phyloP scores from a whole-genome alignment of 2,113 vertebrate genomes.

The Daphoenositta chrysoptera region DNA sequence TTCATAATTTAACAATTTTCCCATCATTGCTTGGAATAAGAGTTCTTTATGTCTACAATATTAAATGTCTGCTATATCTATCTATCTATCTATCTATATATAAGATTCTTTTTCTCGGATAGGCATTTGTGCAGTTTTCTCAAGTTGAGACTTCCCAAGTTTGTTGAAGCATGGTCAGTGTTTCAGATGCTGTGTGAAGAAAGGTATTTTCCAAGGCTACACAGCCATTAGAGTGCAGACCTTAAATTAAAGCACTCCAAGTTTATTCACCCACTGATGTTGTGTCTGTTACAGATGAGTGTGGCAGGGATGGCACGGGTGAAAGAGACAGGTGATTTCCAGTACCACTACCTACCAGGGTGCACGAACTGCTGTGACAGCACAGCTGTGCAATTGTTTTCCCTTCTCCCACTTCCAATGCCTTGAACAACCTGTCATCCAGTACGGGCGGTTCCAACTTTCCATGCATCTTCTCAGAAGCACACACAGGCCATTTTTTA shows the following conservation, averaged over 20 bases:
- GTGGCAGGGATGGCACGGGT: not conserved
- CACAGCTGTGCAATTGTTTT: not conserved
- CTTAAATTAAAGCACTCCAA: not conserved
- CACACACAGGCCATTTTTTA: not conserved
- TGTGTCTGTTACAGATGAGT: not conserved
- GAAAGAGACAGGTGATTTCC: not conserved
- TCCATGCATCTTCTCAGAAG: not conserved
- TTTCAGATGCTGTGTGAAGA: not conserved
- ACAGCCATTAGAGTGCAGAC: not conserved
- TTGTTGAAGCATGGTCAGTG: not conserved
- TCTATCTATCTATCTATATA: too few species aligned
- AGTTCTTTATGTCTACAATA: not conserved
- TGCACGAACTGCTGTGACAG: not conserved
- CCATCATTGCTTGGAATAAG: not conserved
- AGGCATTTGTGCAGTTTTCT: not conserved
- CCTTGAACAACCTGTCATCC: not conserved
- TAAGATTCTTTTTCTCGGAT: not conserved
- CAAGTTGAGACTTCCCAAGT: not conserved
- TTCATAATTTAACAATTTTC: not conserved
- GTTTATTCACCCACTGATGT: not conserved
- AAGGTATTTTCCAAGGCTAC: not conserved
- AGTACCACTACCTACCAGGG: not conserved
- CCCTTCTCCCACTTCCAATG: not conserved
- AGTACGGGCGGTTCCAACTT: not conserved
- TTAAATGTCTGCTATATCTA: not conserved